Evolutionary conservation across 2,113 vertebrate species (phyloP).

Genomic region (Phyllostomus discolor): DNA sequence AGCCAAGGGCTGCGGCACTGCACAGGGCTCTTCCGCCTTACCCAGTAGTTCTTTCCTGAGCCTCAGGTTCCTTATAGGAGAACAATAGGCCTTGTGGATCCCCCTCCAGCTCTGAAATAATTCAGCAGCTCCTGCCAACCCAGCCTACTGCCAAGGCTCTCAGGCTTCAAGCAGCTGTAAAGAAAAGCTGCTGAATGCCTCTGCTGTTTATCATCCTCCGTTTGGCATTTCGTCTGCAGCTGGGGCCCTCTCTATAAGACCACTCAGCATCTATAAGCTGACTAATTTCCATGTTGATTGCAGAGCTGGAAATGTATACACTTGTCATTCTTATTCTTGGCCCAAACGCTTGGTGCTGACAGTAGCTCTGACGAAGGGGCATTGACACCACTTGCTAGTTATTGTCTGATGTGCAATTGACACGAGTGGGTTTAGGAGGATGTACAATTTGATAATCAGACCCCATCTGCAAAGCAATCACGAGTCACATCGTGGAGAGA

Average conservation of each 20-base stretch:
- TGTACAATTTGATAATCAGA: conserved; percentile 66
- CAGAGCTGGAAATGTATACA: conserved; percentile 63
- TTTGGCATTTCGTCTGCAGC: conserved; percentile 70
- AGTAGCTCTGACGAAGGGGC: conserved; percentile 70
- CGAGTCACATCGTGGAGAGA: conserved; percentile 37
- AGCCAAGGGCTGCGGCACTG: not conserved
- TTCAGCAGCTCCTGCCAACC: conserved; percentile 2
- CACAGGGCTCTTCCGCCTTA: not conserved
- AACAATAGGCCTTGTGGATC: not conserved
- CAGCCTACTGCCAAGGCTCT: not conserved
- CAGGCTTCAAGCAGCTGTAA: conserved; percentile 13
- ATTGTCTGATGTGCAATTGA: conserved; percentile 62
- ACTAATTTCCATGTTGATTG: conserved; percentile 67
- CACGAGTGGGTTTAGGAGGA: conserved; percentile 35
- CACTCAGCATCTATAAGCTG: conserved; percentile 67
- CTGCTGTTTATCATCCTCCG: conserved; percentile 62
- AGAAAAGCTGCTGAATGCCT: conserved; percentile 59
- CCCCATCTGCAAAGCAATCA: conserved; percentile 72
- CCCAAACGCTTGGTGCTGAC: conserved; percentile 70
- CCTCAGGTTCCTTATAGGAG: not conserved
- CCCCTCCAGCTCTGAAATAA: conserved; percentile 11
- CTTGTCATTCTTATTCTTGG: conserved; percentile 72
- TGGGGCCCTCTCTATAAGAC: conserved; percentile 71
- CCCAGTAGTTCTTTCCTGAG: not conserved
- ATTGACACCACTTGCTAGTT: conserved; percentile 59